Evolutionary conservation across 2,113 vertebrate genomes (phyloP).

Genomic region (Toxotes jaculatrix): DNA sequence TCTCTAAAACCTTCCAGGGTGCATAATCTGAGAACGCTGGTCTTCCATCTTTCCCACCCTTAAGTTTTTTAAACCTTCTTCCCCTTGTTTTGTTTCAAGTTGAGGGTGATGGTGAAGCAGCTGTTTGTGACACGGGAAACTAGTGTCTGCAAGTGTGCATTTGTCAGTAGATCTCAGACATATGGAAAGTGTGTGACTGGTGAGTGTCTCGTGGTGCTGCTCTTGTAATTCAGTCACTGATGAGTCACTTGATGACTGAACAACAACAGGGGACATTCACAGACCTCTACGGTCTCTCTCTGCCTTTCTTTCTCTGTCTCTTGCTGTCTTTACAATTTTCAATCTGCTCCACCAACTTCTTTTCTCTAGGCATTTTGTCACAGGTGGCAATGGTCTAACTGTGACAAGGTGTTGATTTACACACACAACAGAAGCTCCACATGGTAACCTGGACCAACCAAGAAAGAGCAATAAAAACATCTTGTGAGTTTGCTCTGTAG

Average conservation of each 20-base stretch:
- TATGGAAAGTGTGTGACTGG: constrained; percentile 47
- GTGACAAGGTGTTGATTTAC: constrained; percentile 73
- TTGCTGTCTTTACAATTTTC: background rate
- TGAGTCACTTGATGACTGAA: constrained; percentile 22
- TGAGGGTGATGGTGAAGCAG: constrained; percentile 26
- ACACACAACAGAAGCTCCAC: constrained; percentile 64
- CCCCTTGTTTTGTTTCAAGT: constrained; percentile 12
- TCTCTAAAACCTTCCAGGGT: background rate
- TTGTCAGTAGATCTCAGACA: constrained; percentile 38
- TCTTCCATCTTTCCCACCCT: background rate
- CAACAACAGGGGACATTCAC: background rate
- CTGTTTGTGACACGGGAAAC: constrained; percentile 53
- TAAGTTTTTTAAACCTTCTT: background rate
- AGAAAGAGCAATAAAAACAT: constrained; percentile 66
- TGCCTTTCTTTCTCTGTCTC: background rate
- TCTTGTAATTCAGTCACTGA: constrained; percentile 37
- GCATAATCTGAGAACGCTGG: background rate
- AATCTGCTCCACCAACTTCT: background rate
- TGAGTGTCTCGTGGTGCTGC: constrained; percentile 30
- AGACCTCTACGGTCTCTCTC: background rate
- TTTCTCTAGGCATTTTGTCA: constrained; percentile 36
- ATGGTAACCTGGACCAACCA: constrained; percentile 60
- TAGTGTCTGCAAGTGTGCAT: constrained; percentile 28
- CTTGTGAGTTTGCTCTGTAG: constrained; percentile 72
- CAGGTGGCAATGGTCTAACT: constrained; percentile 54